A percentile compares a stretch with the other conserved stretches of the same genome.
phyloP scores from a whole-genome alignment of 2,888 invertebrate species.

The Drosophila mercatorum region DNA sequence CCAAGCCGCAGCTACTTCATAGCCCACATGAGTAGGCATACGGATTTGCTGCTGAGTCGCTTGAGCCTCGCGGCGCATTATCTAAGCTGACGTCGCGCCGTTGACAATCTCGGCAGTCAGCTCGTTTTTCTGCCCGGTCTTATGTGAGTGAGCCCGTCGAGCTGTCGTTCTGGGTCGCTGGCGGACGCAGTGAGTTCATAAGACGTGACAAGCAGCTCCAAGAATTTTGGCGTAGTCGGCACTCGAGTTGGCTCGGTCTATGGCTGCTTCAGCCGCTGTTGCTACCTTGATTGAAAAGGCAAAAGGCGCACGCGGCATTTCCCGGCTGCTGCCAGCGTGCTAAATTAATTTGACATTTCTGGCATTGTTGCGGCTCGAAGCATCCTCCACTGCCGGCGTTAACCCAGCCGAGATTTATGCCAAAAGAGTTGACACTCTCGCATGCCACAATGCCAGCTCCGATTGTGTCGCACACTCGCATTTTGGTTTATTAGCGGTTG shows the following conservation, averaged over 20 bases:
- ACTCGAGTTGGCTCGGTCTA: constrained; percentile 7
- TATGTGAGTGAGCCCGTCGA: constrained; percentile 16
- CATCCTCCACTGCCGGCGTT: constrained; percentile 39
- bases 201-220: constrained; percentile 71
- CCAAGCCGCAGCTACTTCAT: constrained; percentile 7
- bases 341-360: constrained; percentile 79
- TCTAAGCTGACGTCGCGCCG: constrained; percentile 51
- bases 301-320: constrained; percentile 50
- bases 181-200: constrained; percentile 65
- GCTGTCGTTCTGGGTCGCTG: constrained; percentile 13
- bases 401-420: constrained; percentile 63
- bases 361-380: constrained; percentile 55
- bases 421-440: constrained; percentile 59
- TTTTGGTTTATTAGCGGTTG: constrained; percentile 18
- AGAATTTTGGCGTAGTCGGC: constrained; percentile 25
- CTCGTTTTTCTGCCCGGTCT: constrained; percentile 42
- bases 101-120: constrained; percentile 65
- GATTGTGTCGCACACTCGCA: constrained; percentile 11
- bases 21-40: constrained; percentile 11
- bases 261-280: constrained; percentile 11
- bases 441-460: constrained; percentile 7
- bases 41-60: constrained; percentile 31
- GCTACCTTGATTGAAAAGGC: constrained; percentile 74
- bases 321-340: constrained; percentile 46
- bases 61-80: constrained; percentile 56